Base-by-base conservation (phyloP, 2,888 invertebrate genomes). In the Synergus laeviventris region DNA sequence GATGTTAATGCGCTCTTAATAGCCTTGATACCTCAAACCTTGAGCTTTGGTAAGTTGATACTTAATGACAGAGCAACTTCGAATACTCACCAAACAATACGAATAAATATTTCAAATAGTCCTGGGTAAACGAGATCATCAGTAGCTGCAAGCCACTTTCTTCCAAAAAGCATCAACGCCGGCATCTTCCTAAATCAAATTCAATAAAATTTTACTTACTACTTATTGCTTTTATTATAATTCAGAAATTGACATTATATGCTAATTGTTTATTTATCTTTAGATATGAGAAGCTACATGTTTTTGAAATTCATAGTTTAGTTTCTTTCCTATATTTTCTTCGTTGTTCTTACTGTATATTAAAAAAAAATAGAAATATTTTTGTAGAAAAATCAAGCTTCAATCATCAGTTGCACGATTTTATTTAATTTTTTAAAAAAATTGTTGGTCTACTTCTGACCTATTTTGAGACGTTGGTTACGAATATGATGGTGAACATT, bases 121-220 rank as follows among this genome's bases (percentile, higher is more conserved):
- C 95, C 96, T 45, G 97, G 97, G 91, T 97, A 96, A 62, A 98
- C 97, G 88, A 98, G 95, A 91, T 98, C 98, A 92, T 98, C 98
- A 85, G 96, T 96, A 87, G 96, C 97, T 86, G 97, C 96, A 87
- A 96, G 94, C 97, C 97, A 98, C 92, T 96, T 95, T 89, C 97
- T 94, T 87, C 95, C 96, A 91, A 97, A 96, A 82, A 97, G 94
- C 90, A 95, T 94, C 89, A 97, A 93, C 86, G 97, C 97, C 89
- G 97, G 97, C 97, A 98, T 98, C 56, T 86, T 88, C 77, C 84
- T 86, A 36, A 79, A 75, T 42, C 9, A 56, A 73, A 79, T 24
- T 60, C 9, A 38, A 31, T n/a, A n/a, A n/a, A n/a, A n/a, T 74
- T 74, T 45, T 42, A 8, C 9, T 60, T 74, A 14, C 61, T 38